phyloP scores from a whole-genome alignment of 2,797 vertebrate species.

The Hoplostethus atlanticus region DNA sequence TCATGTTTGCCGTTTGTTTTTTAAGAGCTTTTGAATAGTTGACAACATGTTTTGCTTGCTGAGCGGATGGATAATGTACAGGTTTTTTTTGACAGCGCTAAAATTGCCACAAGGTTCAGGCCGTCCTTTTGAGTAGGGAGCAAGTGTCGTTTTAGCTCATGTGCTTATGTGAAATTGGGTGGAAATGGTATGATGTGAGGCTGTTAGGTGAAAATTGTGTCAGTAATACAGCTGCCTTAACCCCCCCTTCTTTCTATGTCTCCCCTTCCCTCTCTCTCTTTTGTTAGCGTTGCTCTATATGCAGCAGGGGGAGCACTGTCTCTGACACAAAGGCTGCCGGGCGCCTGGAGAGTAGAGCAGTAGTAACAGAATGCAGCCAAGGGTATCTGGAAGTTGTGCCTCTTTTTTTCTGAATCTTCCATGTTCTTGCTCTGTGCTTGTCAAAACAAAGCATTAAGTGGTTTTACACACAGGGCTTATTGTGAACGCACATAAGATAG shows the following conservation, averaged over 20 bases:
- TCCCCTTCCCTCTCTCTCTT: constrained; percentile 6
- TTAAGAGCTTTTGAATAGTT: neutral
- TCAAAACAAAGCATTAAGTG: constrained; percentile 78
- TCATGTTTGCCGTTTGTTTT: neutral
- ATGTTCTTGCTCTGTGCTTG: constrained; percentile 70
- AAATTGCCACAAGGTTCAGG: neutral
- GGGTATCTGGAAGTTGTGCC: constrained; percentile 28
- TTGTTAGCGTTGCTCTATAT: constrained; percentile 35
- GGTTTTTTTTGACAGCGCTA: neutral
- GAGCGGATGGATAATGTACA: neutral
- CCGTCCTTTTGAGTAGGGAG: neutral
- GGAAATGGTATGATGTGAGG: neutral
- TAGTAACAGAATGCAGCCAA: constrained; percentile 10
- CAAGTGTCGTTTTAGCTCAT: neutral
- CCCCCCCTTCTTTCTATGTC: neutral
- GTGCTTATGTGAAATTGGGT: constrained; percentile 6
- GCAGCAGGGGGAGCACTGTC: constrained; percentile 85
- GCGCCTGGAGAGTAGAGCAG: constrained; percentile 21
- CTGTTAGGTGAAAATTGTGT: constrained; percentile 48
- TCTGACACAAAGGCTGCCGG: constrained; percentile 57
- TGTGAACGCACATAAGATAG: constrained; percentile 64
- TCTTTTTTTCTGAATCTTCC: constrained; percentile 21
- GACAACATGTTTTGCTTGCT: neutral
- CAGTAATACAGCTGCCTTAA: constrained; percentile 36
- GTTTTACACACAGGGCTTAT: constrained; percentile 72